Evolutionary conservation across 1,140 invertebrate species (phyloP), one percentile per base, ranked within the genome.

Genomic region (Stegodyphus dumicola): DNA sequence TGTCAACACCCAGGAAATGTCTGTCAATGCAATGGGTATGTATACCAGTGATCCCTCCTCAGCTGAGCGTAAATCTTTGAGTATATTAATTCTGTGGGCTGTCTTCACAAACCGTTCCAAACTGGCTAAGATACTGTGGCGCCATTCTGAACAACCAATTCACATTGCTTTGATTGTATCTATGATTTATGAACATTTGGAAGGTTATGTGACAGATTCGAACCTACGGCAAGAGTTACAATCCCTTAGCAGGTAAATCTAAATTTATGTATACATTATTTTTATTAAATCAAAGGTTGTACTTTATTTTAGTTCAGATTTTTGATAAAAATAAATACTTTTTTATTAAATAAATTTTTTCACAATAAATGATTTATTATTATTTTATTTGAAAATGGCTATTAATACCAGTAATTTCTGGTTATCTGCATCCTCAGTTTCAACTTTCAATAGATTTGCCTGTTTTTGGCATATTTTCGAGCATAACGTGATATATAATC

Each of bases 41-140:
- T 89, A 65, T 89, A 89, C 86, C 13, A 86, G 88, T 7, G 87
- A 88, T 7, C 88, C 90, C 17, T 86, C 88, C 10, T 87, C 87
- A 48, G 90, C 90, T 48, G 90, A 91, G 85, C 89, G 89, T 86
- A 90, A 90, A 51, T 77, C 88, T 11, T 49, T 88, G 1, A 71
- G 79, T 18, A 88, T 85, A 17, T 75, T 88, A 33, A 85, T 87
- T 33, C 83, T 91, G 11, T 91, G 90, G 90, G 89, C 90, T 17
- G 90, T 90, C 13, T 86, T 91, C 49, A 88, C 85, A 2, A 83
- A 88, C 60, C 71, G 76, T 6, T 18, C 77, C 7, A 89, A 90
- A 77, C 85, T 91, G 66, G 90, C 90, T 0, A 91, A 91, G 77
- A 77, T 90, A 1, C 79, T 91, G 15, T 91, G 91, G 91, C 89